phyloP scores from a whole-genome alignment of 2,888 invertebrate species.

The Mystacides longicornis region DNA sequence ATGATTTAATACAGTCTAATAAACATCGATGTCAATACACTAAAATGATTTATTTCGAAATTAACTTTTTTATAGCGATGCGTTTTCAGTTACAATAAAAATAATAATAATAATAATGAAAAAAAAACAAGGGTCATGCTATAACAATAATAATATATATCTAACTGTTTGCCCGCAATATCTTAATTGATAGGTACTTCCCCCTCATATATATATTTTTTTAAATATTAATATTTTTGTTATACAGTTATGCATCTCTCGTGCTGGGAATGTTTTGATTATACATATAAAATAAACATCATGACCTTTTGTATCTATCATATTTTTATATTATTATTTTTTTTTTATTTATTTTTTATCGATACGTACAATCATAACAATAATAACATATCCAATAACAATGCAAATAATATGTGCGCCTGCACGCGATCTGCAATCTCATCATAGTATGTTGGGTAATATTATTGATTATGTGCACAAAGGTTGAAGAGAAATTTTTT shows the following conservation, averaged over 20 bases:
- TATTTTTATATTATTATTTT: not conserved
- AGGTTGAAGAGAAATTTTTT: too few relatives aligned
- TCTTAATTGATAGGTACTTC: conserved; percentile 20
- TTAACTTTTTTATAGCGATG: too few relatives aligned
- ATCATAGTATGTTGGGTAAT: too few relatives aligned
- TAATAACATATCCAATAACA: not conserved
- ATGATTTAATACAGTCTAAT: not conserved
- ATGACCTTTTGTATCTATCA: conserved; percentile 17
- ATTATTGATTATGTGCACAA: too few relatives aligned
- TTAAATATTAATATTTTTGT: too few relatives aligned
- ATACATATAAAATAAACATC: conserved; percentile 24
- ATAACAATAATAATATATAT: not conserved
- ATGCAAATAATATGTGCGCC: not conserved
- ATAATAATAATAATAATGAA: too few relatives aligned
- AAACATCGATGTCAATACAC: not conserved
- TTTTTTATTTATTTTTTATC: too few relatives aligned
- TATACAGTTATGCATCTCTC: too few relatives aligned
- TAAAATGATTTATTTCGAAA: too few relatives aligned
- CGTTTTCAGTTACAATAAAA: too few relatives aligned
- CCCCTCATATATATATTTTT: conserved; percentile 6
- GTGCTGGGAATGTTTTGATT: conserved; percentile 21
- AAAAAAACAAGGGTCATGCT: not conserved
- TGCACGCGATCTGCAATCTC: not conserved
- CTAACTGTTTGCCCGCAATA: conserved; percentile 22
- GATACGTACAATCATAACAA: not conserved